phyloP scores from a whole-genome alignment of 2,888 invertebrate genomes.

The Tetragonula carbonaria region DNA sequence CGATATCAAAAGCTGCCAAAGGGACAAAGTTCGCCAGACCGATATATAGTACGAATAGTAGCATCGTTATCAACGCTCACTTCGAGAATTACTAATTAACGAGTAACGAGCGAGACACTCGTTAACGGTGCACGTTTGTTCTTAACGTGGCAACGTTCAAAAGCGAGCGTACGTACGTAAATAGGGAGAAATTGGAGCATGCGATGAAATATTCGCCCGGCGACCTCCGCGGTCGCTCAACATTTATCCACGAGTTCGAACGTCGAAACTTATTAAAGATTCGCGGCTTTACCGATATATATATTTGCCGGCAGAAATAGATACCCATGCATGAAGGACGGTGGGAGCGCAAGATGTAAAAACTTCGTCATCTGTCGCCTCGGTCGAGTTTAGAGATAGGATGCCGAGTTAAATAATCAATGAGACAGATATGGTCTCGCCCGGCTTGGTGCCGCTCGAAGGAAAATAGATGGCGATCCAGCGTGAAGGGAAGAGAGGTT shows the following conservation, averaged over 20 bases:
- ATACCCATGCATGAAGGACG: constrained; percentile 2
- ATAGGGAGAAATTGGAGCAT: background rate
- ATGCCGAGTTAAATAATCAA: constrained; percentile 56
- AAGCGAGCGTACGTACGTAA: background rate
- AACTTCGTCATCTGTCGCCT: constrained; percentile 16
- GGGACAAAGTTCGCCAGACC: no score
- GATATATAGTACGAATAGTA: no score
- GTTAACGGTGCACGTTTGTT: background rate
- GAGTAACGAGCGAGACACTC: background rate
- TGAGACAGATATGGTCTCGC: constrained; percentile 24
- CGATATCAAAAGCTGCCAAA: no score
- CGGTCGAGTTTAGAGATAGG: constrained; percentile 3
- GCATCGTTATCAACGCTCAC: no score
- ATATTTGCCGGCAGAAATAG: constrained; percentile 20
- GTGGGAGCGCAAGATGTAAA: constrained; percentile 24
- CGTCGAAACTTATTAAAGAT: constrained; percentile 36
- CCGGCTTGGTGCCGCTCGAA: constrained; percentile 10
- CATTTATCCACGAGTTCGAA: background rate
- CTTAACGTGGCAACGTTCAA: background rate
- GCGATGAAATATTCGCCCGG: constrained; percentile 2
- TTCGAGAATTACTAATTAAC: no score
- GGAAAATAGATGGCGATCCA: constrained; percentile 34
- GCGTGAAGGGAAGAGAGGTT: constrained; percentile 43
- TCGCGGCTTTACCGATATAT: constrained; percentile 7
- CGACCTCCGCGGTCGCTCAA: background rate